phyloP scores from a whole-genome alignment of 1,140 invertebrate genomes.

The Zaprionus davidi region DNA sequence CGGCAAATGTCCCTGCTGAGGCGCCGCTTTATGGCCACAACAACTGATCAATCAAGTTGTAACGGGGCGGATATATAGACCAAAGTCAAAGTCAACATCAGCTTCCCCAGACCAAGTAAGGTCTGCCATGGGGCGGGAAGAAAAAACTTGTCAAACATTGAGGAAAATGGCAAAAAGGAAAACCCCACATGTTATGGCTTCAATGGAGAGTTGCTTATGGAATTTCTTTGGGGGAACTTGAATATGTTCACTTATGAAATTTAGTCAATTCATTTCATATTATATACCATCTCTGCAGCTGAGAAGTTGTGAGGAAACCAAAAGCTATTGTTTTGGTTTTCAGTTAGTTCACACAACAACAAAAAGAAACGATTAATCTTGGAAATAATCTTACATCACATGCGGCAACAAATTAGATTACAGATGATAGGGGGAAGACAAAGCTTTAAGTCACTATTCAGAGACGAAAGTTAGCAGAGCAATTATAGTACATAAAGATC shows the following conservation, averaged over 20 bases:
- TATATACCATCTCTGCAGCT: background rate
- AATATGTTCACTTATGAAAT: background rate
- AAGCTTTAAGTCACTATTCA: no score
- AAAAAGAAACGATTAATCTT: background rate
- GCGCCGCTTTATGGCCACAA: slow-evolving; percentile 10
- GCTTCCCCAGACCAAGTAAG: background rate
- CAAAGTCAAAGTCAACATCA: slow-evolving; percentile 1
- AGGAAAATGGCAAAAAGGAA: background rate
- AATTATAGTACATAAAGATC: no score
- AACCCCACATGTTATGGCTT: background rate
- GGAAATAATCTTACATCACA: background rate
- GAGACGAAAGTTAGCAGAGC: no score
- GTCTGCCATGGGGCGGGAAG: background rate
- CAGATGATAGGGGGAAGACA: no score
- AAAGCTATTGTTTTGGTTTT: background rate
- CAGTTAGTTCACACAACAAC: background rate
- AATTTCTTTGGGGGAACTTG: background rate
- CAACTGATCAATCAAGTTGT: no score
- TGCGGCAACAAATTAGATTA: background rate
- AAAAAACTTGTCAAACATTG: background rate
- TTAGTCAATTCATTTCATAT: background rate
- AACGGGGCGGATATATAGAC: background rate
- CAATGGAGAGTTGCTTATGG: no score
- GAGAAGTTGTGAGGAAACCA: background rate
- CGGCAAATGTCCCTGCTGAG: slow-evolving; percentile 22